These are phyloP conservation scores for Lota lota DNA, from an alignment of 2,113 vertebrate species.

Conservation along the genomic window DNA sequence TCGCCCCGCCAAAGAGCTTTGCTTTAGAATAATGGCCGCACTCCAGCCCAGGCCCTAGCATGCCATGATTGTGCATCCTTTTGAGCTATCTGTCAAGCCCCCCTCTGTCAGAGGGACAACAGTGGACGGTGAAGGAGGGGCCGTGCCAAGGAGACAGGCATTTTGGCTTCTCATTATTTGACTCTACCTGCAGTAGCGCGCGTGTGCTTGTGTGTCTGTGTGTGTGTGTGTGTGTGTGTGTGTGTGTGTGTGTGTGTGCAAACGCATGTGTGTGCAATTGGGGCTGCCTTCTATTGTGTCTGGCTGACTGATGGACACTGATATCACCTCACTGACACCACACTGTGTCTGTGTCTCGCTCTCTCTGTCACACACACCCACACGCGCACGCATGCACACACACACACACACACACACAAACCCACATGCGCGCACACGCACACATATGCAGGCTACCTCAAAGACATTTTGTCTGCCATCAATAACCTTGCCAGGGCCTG, in stretches of 20 bases:
- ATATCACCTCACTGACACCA: conserved; percentile 46
- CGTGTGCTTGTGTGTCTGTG: conserved; percentile 9
- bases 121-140: conserved; percentile 53
- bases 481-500: conserved; percentile 54
- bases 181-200: conserved; percentile 17
- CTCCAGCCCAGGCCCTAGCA: conserved; percentile 60
- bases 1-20: conserved; percentile 68
- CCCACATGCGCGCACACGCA: conserved; percentile 23
- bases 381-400: background rate
- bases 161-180: conserved; percentile 40
- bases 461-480: conserved; percentile 56
- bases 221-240: too few species aligned
- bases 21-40: conserved; percentile 76
- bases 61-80: conserved; percentile 71
- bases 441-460: conserved; percentile 45
- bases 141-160: conserved; percentile 37
- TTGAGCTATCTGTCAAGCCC: conserved; percentile 65
- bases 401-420: too few species aligned
- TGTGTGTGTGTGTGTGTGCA: too few species aligned
- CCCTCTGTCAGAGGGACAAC: conserved; percentile 62
- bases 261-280: too few species aligned
- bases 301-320: conserved; percentile 52
- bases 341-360: conserved; percentile 28
- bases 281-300: conserved; percentile 41
- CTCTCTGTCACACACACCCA: conserved; percentile 38